Base-by-base conservation (phyloP, 2,113 vertebrate genomes). In the Planiliza haematocheilus region DNA sequence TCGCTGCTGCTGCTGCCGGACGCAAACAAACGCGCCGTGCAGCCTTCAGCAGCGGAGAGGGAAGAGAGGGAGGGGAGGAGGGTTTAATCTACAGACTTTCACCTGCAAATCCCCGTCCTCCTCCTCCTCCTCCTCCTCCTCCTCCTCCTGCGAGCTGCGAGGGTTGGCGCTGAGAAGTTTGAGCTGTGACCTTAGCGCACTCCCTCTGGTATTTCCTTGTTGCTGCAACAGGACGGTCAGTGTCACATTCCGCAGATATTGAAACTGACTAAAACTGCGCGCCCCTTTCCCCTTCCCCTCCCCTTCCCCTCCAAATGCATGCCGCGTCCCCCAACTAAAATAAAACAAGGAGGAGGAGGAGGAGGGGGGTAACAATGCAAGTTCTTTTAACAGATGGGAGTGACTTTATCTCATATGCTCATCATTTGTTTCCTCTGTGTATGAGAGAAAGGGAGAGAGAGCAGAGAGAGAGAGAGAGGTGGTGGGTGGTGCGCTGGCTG, bases 401-500 rank as follows among this genome's bases (percentile, higher is more conserved):
- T 63, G 76, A 89, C 83, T 89, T 82, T 86, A 83, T 83, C 82
- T 81, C 51, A 48, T 79, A 24, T 70, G 81, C 42, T 83, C 83
- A 74, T 83, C 69, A 59, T 68, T 82, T 74, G 72, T 69, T 83
- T 83, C 82, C 81, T 87, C 64, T 59, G 65, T 63, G 11, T 50
- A 49, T 78, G 39, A 65, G 38, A 30, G 72, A 24, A n/a, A n/a
- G n/a, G n/a, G n/a, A n/a, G n/a, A n/a, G n/a, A n/a, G n/a, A n/a
- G n/a, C n/a, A n/a, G 75, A 72, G 70, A 61, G 75, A 39, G 63
- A 45, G 79, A 74, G 71, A 74, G 86, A 77, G 68, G 56, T 60
- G 84, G 88, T 92, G 91, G 91, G 88, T 84, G 88, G 91, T 81
- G 88, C 79, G 82, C 89, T 89, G 87, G 89, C 88, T 91, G 85